These are phyloP conservation scores for Syngnathus acus DNA, from an alignment of 2,797 vertebrate species.

Conservation along the genomic window DNA sequence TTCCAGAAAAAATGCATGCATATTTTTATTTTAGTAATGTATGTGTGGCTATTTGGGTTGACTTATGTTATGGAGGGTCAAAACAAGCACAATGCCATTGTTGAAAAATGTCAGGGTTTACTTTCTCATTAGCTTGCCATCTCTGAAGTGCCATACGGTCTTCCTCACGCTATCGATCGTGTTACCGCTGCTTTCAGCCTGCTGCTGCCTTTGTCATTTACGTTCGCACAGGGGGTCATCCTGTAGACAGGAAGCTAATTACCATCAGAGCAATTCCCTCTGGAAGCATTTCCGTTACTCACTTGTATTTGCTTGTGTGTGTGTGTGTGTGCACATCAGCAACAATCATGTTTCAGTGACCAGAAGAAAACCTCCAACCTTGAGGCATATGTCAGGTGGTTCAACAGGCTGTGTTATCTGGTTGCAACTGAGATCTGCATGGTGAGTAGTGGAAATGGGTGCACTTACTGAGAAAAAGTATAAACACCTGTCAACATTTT, in stretches of 20 bases:
- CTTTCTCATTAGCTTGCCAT: not conserved
- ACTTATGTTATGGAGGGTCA: not conserved
- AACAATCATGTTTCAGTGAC: conserved; percentile 80
- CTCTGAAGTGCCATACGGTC: not conserved
- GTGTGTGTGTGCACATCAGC: conserved; percentile 14
- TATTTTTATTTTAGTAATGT: not conserved
- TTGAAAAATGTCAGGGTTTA: not conserved
- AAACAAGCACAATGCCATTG: not conserved
- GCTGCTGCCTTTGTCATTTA: conserved; percentile 27
- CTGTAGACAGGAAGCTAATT: conserved; percentile 42
- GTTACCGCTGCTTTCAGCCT: conserved; percentile 20
- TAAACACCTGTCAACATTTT: not conserved
- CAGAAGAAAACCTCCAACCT: conserved; percentile 87
- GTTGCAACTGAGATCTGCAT: conserved; percentile 94
- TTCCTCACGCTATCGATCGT: conserved; percentile 11
- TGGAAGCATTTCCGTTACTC: conserved; percentile 13
- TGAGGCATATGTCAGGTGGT: conserved; percentile 96
- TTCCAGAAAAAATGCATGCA: not conserved
- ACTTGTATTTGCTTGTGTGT: conserved; percentile 7
- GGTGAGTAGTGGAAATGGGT: conserved; percentile 65
- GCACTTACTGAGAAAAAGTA: not conserved
- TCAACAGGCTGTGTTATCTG: conserved; percentile 87
- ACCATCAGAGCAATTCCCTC: conserved; percentile 25
- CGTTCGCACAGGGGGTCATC: conserved; percentile 23
- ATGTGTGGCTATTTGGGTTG: not conserved